phyloP scores from a whole-genome alignment of 2,888 invertebrate genomes.

The Gandaritis pyraliata region DNA sequence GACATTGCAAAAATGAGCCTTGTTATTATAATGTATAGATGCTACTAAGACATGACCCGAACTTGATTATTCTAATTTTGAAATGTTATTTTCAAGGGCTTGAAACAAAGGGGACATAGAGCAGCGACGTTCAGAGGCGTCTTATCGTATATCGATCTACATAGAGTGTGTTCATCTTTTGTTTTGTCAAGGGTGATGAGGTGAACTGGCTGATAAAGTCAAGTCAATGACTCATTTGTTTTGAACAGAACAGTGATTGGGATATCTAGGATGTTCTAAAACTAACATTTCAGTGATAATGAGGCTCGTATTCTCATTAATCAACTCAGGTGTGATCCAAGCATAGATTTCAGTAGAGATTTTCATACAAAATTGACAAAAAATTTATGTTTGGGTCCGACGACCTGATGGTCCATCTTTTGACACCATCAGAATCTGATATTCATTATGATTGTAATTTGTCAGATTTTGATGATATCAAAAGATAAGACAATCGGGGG shows the following conservation, averaged over 20 bases:
- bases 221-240: conserved; percentile 17
- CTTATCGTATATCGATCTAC: conserved; percentile 1
- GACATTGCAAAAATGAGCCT: conserved; percentile 8
- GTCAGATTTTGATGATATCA: no score
- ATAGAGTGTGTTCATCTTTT: conserved; percentile 13
- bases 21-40: neutral
- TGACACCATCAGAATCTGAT: no score
- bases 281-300: no score
- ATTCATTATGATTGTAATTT: no score
- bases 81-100: conserved; percentile 4
- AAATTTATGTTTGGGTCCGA: no score
- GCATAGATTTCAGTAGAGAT: no score
- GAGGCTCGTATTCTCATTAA: no score
- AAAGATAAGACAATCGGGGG: no score
- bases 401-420: no score
- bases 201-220: neutral
- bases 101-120: conserved; percentile 14
- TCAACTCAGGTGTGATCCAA: no score
- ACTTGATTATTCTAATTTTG: neutral
- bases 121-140: neutral
- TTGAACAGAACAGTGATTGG: neutral
- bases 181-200: conserved; percentile 13
- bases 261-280: no score
- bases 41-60: neutral
- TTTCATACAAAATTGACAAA: no score